Base-by-base conservation (phyloP, 1,140 invertebrate genomes). In the Tetramorium parvispinum region DNA sequence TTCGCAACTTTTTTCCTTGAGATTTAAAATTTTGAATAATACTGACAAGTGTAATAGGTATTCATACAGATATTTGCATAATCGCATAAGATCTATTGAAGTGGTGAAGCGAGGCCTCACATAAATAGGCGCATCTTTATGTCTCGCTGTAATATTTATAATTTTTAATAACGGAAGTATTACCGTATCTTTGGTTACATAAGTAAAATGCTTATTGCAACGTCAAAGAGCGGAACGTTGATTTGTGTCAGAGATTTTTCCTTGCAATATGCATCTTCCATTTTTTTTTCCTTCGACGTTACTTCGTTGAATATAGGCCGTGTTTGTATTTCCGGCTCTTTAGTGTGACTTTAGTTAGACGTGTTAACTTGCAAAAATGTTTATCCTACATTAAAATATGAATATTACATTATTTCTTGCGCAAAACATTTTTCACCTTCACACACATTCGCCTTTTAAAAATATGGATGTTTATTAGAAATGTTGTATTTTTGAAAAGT, bases 161-260 rank as follows among this genome's bases (percentile, higher is more conserved):
- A 81, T 40, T 81, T 81, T 81, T 68, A 11, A 65, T 68, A 79
- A 16, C 13, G 77, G 18, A 81, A 40, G 32, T 40, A 21, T 18
- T 16, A 11, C 24, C 13, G 32, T 13, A 8, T 10, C 46, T 43
- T 7, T 37, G n/a, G 5, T 81, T 81, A 68, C 8, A 37, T 55
- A 68, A 79, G 61, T 21, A 46, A 79, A 40, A 3, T 46, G 40
- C 11, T 37, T 37, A 18, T 27, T 63, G 8, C 21, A 16, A 68
- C 8, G 24, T 32, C 46, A n/a, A 68, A 68, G 32, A 32, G 46
- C 63, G 63, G 21, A 24, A 40, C 3, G 46, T 24, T 16, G 46
- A 53, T 68, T 77, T 81, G 32, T 32, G 32, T 68, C 49, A 68
- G 46, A 53, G 21, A 24, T 81, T 68, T 68, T 40, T 51, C 46